phyloP scores from a whole-genome alignment of 2,888 invertebrate species.

The Lithophane socia region DNA sequence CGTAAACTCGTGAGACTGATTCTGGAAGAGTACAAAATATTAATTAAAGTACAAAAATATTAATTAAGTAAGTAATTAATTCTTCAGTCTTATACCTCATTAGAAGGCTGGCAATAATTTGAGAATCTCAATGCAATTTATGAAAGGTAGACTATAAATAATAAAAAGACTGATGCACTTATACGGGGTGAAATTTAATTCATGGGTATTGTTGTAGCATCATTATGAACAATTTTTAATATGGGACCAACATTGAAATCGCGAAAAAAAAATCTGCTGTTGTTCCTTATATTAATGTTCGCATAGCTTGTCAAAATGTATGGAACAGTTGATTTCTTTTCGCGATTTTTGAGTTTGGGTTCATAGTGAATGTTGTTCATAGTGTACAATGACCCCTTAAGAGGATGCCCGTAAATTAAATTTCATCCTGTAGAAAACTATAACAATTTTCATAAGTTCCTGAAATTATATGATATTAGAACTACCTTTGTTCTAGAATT shows the following conservation, averaged over 20 bases:
- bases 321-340: too few relatives aligned
- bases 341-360: too few relatives aligned
- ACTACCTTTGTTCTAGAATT: constrained; percentile 59
- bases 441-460: constrained; percentile 52
- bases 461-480: constrained; percentile 53
- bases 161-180: constrained; percentile 47
- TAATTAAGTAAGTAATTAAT: constrained; percentile 30
- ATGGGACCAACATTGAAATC: too few relatives aligned
- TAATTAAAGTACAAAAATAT: constrained; percentile 38
- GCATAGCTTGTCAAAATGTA: too few relatives aligned
- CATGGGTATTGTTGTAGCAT: too few relatives aligned
- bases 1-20: constrained; percentile 62
- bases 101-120: constrained; percentile 44
- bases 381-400: too few relatives aligned
- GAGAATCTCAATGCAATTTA: constrained; percentile 60
- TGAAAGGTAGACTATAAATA: constrained; percentile 39
- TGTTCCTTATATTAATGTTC: too few relatives aligned
- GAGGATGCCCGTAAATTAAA: too few relatives aligned
- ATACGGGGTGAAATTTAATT: neutral
- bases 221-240: too few relatives aligned
- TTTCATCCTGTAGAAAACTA: constrained; percentile 7
- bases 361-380: too few relatives aligned
- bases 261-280: too few relatives aligned
- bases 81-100: constrained; percentile 30
- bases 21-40: constrained; percentile 58